Base-by-base conservation (phyloP, 2,797 vertebrate genomes). In the Darevskia nairensis region DNA sequence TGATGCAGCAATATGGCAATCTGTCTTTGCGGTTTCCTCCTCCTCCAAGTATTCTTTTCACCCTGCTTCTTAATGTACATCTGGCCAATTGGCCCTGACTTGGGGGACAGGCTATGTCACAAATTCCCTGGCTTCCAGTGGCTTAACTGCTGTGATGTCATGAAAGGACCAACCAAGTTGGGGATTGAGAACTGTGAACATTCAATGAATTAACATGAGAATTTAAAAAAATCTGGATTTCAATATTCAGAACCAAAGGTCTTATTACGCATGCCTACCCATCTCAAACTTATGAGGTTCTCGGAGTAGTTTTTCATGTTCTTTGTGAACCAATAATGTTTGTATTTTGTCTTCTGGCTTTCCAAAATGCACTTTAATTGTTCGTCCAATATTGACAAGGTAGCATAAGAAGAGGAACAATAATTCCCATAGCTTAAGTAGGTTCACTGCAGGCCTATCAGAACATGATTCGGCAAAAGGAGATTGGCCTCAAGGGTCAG, bases 211-310 rank as follows among this genome's bases (percentile, higher is more conserved):
- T n/a, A n/a, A n/a, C n/a, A n/a, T n/a, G n/a, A n/a, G n/a, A n/a
- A n/a, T n/a, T n/a, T n/a, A n/a, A n/a, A n/a, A n/a, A n/a, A n/a
- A n/a, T n/a, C n/a, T n/a, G n/a, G n/a, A n/a, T n/a, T n/a, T n/a
- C n/a, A n/a, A n/a, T n/a, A n/a, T n/a, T 44, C n/a, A 46, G 11
- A 17, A 71, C 29, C 27, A 50, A 6, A 27, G 74, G 66, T 61
- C 25, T 61, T 41, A 74, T 32, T 46, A 75, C 44, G 21, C 86
- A 64, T 50, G 32, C 3, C 44, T 80, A 46, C 59, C 25, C 21
- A 44, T 32, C 46, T 78, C 0, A 0, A 1, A 1, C 0, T 59
- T 50, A 15, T 44, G 0, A 0, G 0, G 0, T 75, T 79, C 88
- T 19, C 0, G 13, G 27, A 85, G 64, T 44, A 55, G 81, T n/a